phyloP scores from a whole-genome alignment of 2,113 vertebrate genomes.

The Myotis davidii region DNA sequence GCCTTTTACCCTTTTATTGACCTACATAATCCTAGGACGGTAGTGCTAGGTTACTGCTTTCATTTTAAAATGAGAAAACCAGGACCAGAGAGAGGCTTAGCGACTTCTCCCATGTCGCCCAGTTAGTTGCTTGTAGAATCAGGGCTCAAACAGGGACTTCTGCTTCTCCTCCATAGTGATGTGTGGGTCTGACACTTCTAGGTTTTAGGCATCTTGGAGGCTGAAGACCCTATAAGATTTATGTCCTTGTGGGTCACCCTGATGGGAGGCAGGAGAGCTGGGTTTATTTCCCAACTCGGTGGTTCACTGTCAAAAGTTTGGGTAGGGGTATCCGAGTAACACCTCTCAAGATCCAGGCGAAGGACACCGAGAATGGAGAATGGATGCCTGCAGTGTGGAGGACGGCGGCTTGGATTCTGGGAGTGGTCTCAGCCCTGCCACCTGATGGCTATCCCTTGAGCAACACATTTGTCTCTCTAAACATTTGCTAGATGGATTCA shows the following conservation, averaged over 20 bases:
- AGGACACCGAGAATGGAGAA: not conserved
- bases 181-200: not conserved
- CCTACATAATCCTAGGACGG: not conserved
- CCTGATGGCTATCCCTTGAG: not conserved
- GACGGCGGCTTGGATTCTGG: not conserved
- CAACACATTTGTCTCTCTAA: not conserved
- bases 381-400: not conserved
- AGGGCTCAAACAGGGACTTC: not conserved
- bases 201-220: not conserved
- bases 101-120: not conserved
- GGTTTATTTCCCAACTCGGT: not conserved
- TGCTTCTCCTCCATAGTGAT: not conserved
- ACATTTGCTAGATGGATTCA: not conserved
- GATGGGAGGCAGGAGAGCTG: not conserved
- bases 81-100: not conserved
- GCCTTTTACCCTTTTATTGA: not conserved
- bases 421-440: not conserved
- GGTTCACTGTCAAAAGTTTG: not conserved
- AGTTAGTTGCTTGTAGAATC: not conserved
- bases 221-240: not conserved
- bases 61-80: constrained; percentile 40
- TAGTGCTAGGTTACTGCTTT: not conserved
- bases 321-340: not conserved
- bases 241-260: not conserved
- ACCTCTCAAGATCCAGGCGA: not conserved